Evolutionary conservation across 2,113 vertebrate species (phyloP), one percentile per base, ranked within the genome.

Genomic region (rat (Rattus norvegicus)): DNA sequence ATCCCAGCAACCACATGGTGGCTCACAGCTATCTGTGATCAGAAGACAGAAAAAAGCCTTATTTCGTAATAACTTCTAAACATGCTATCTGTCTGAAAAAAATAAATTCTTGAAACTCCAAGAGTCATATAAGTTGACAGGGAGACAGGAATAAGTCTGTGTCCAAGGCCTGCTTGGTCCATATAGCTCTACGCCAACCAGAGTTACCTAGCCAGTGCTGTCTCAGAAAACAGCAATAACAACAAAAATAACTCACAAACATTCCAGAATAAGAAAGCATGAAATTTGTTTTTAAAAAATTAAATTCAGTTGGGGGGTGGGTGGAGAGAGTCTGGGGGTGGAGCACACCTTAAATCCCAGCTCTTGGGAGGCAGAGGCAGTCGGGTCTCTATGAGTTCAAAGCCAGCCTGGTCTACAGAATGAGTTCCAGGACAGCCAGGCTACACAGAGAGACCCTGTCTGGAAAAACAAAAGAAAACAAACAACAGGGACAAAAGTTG

Each of bases 1-100:
- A 43, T 43, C 43, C 43, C 43, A 43, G 43, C 43, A 43, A 43
- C 43, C 43, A 43, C 43, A 43, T 43, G 43, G 43, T 43, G 43
- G 43, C 43, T 43, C 43, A 43, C 3, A 43, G 43, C 43, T 3
- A 43, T 43, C 43, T 43, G 43, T 43, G 43, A 43, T 43, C 43
- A 43, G 43, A 43, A 47, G 39, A 33, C 26, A 67, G 61, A 20
- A 86, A 67, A 54, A 59, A 84, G 5, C 28, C 65, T 86, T 73
- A 49, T 88, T 94, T 95, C 39, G 43, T 76, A 90, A 83, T 83
- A 72, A 8, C 19, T 80, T 17, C 80, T 61, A 30, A 91, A 72
- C 24, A 7, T 59, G 54, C 8, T 69, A 65, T 49, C 30, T 90
- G 9, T 39, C 10, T 52, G 8, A 3, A 80, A 75, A 79, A 88